phyloP scores from a whole-genome alignment of 2,888 invertebrate species.

The Orchesella flavescens region DNA sequence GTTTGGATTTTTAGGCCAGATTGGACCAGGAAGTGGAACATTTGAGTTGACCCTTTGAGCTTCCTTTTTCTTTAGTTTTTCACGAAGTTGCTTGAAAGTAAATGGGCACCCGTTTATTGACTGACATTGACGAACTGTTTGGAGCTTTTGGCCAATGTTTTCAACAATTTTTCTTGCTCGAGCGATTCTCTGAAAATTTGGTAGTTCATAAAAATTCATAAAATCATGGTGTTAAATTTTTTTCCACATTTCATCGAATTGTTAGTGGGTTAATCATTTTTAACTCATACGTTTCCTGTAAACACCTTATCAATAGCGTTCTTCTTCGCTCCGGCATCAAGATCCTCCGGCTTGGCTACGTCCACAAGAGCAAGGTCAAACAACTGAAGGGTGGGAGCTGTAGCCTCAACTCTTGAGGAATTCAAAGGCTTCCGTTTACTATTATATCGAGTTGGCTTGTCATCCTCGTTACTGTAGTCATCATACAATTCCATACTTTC shows the following conservation, averaged over 20 bases:
- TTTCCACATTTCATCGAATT: background rate
- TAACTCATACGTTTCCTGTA: slow-evolving; percentile 41
- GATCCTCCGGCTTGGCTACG: slow-evolving; percentile 26
- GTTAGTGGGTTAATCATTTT: slow-evolving; percentile 8
- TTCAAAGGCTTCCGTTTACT: slow-evolving; percentile 46
- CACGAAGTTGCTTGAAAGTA: slow-evolving; percentile 63
- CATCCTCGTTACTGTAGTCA: slow-evolving; percentile 66
- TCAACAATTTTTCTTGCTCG: slow-evolving; percentile 63
- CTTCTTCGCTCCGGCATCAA: slow-evolving; percentile 36
- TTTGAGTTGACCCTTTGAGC: slow-evolving; percentile 32
- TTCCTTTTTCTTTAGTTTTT: slow-evolving; percentile 55
- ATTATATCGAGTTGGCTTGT: slow-evolving; percentile 48
- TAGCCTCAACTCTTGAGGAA: slow-evolving; percentile 34
- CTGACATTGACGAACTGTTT: slow-evolving; percentile 67
- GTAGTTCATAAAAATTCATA: background rate
- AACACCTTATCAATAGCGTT: slow-evolving; percentile 48
- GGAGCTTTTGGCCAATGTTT: slow-evolving; percentile 62
- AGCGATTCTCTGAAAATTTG: slow-evolving; percentile 44
- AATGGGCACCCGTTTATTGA: slow-evolving; percentile 63
- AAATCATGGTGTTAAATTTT: no score
- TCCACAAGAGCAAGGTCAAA: slow-evolving; percentile 57
- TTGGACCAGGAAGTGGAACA: slow-evolving; percentile 43
- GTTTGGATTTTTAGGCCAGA: slow-evolving; percentile 35
- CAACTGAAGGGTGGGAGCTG: slow-evolving; percentile 47
- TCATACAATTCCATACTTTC: slow-evolving; percentile 67